Evolutionary conservation across 2,113 vertebrate species (phyloP).

Genomic region (Rostratula benghalensis): DNA sequence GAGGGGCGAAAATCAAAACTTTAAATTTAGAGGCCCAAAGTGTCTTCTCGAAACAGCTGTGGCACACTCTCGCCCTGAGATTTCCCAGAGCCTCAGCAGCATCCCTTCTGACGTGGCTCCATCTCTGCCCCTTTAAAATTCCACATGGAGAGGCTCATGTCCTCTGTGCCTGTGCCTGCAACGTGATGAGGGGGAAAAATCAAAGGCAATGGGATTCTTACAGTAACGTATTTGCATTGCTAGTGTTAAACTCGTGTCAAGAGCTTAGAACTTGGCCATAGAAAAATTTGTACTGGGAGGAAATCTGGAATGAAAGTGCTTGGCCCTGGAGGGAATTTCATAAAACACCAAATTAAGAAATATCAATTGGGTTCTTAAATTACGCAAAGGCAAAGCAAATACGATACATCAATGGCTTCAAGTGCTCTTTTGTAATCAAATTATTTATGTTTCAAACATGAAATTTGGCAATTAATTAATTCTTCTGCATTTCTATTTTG

Average conservation of each 20-base stretch:
- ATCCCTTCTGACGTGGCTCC: neutral
- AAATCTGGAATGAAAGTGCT: slow-evolving; percentile 23
- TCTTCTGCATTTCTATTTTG: neutral
- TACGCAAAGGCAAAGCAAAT: slow-evolving; percentile 39
- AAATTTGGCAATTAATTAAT: slow-evolving; percentile 38
- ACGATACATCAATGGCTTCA: slow-evolving; percentile 3
- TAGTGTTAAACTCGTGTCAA: slow-evolving; percentile 13
- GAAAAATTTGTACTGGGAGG: neutral
- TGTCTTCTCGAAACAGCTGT: neutral
- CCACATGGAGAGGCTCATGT: neutral
- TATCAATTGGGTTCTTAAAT: slow-evolving; percentile 43
- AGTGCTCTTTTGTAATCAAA: slow-evolving; percentile 36
- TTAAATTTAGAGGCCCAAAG: neutral
- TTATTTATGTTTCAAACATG: slow-evolving; percentile 27
- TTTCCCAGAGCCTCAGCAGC: neutral
- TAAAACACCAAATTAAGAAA: slow-evolving; percentile 51
- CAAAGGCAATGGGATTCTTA: neutral
- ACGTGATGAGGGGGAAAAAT: slow-evolving; percentile 1
- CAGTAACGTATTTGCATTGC: neutral
- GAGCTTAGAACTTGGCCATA: neutral
- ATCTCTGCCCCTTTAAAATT: slow-evolving; percentile 24
- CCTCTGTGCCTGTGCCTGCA: neutral
- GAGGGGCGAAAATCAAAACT: neutral
- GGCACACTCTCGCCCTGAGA: neutral
- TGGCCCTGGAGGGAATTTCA: slow-evolving; percentile 18